These are phyloP conservation scores for Noctua janthe DNA, from an alignment of 2,888 invertebrate genomes.

Conservation along the genomic window DNA sequence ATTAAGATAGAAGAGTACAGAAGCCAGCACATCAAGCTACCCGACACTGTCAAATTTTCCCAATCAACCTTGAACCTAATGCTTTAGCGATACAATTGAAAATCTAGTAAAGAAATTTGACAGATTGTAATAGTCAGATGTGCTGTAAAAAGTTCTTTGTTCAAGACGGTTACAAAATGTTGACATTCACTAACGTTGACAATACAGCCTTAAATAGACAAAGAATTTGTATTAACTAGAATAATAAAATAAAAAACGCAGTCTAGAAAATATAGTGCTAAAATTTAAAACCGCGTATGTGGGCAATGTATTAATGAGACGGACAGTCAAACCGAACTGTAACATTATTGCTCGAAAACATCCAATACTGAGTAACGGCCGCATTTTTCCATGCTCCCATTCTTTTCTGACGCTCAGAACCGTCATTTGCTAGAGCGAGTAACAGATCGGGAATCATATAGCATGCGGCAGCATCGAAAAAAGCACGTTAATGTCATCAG, in stretches of 20 bases:
- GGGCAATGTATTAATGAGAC: constrained; percentile 53
- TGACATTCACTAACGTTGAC: constrained; percentile 11
- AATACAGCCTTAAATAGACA: constrained; percentile 21
- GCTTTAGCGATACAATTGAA: no score
- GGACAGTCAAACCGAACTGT: constrained; percentile 57
- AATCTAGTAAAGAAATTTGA: no score
- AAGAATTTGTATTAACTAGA: constrained; percentile 11
- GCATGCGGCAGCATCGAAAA: not conserved
- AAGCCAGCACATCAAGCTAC: no score
- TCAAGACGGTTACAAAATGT: not conserved
- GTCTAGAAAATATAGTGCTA: constrained; percentile 41
- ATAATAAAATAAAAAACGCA: constrained; percentile 32
- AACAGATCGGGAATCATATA: not conserved
- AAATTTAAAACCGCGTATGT: constrained; percentile 59
- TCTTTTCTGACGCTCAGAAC: not conserved
- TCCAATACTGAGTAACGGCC: not conserved
- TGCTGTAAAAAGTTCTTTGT: not conserved
- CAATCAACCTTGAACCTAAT: no score
- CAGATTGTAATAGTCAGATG: no score
- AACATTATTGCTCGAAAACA: not conserved
- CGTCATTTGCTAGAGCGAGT: not conserved
- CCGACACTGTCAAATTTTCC: no score
- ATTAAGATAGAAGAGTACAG: not conserved
- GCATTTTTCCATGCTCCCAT: not conserved
- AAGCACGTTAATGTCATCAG: not conserved